Conservation (phyloP, 2,113 vertebrate species). For the Tonatia bakeri region DNA sequence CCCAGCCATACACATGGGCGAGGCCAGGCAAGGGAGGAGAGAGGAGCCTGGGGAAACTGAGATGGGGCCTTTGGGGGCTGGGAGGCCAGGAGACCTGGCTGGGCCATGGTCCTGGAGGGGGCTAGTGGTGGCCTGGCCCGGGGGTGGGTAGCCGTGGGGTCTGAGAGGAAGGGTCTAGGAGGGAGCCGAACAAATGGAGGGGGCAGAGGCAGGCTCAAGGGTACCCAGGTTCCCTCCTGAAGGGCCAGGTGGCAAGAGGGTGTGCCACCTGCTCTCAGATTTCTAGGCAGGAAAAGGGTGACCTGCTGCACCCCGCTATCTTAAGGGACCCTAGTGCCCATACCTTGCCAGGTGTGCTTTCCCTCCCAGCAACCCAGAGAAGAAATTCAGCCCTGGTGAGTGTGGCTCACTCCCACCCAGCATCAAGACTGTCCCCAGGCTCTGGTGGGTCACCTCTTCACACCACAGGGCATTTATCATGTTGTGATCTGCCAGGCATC, state of each 20-base stretch:
- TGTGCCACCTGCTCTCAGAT: not conserved
- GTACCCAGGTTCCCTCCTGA: not conserved
- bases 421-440: rapidly evolving
- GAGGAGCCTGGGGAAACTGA: not conserved
- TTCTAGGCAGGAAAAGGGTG: not conserved
- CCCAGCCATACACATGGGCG: not conserved
- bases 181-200: not conserved
- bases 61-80: not conserved
- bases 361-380: rapidly evolving
- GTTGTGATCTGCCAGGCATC: not conserved
- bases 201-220: not conserved
- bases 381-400: too few relatives aligned
- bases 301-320: not conserved
- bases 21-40: not conserved
- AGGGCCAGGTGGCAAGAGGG: not conserved
- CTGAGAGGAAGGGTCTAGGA: not conserved
- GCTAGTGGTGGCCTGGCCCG: not conserved
- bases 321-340: not conserved
- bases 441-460: not conserved
- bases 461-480: not conserved
- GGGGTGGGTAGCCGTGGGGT: not conserved
- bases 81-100: not conserved
- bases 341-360: not conserved
- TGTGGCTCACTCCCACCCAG: rapidly evolving
- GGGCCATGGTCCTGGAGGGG: not conserved